Evolutionary conservation across 2,113 vertebrate genomes (phyloP).

Genomic region (Alethe diademata): DNA sequence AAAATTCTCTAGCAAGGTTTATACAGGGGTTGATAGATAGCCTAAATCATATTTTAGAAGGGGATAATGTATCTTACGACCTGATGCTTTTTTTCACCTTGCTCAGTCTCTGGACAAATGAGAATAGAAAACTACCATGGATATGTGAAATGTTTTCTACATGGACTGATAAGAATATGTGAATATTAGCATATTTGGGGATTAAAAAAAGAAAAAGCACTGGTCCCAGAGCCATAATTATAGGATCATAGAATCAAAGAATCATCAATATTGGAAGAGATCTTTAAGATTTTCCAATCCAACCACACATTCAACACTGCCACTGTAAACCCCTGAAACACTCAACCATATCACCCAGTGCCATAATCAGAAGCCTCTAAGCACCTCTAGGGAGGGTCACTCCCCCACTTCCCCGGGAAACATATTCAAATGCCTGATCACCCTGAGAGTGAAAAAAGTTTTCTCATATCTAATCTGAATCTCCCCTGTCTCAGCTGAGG

Average conservation of each 20-base stretch:
- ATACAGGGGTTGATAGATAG: neutral
- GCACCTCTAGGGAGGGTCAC: neutral
- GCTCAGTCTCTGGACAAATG: neutral
- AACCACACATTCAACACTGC: too few species aligned
- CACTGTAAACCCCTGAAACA: neutral
- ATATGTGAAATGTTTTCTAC: neutral
- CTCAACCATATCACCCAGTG: rapidly evolving
- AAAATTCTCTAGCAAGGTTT: neutral
- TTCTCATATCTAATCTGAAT: neutral
- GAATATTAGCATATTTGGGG: neutral
- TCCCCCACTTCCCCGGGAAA: neutral
- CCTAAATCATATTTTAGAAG: neutral
- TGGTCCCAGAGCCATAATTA: neutral
- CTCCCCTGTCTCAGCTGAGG: rapidly evolving
- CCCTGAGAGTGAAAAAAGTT: neutral
- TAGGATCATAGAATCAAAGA: neutral
- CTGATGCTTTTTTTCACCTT: neutral
- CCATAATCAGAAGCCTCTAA: neutral
- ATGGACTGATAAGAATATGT: neutral
- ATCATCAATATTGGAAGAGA: neutral
- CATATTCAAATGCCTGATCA: neutral
- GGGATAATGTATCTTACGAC: neutral
- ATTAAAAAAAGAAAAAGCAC: neutral
- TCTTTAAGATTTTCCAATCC: neutral
- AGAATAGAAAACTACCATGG: neutral